A percentile compares a stretch with the other conserved stretches of the same genome.
These are phyloP conservation scores for Manduca sexta DNA, from an alignment of 1,140 invertebrate genomes.

Conservation along the genomic window DNA sequence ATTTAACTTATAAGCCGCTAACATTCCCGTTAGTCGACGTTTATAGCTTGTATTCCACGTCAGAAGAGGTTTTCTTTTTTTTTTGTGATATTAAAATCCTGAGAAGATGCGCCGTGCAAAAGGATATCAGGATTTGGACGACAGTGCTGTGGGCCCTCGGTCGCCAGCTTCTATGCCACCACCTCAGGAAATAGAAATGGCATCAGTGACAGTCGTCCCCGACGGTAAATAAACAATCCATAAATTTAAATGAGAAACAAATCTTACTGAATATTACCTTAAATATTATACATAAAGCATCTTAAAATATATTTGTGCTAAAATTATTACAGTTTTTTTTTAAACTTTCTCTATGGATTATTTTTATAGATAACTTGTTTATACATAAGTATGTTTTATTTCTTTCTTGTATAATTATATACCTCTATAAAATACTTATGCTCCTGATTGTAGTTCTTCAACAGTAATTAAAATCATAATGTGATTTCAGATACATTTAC, in stretches of 20 bases:
- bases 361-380: too few relatives aligned
- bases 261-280: too few relatives aligned
- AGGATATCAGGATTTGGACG: conserved; percentile 70
- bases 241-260: background rate
- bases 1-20: conserved; percentile 7
- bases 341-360: too few relatives aligned
- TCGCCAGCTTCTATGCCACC: conserved; percentile 50
- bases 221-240: conserved; percentile 76
- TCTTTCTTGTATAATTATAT: too few relatives aligned
- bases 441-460: too few relatives aligned
- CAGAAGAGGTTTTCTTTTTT: conserved; percentile 22
- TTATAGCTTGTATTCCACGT: conserved; percentile 35
- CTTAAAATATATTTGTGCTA: too few relatives aligned
- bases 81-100: conserved; percentile 2
- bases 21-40: conserved; percentile 40
- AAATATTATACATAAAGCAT: too few relatives aligned
- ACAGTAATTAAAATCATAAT: too few relatives aligned
- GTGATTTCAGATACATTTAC: conserved; percentile 90
- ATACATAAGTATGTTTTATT: too few relatives aligned
- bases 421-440: too few relatives aligned
- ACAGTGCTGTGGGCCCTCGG: conserved; percentile 42
- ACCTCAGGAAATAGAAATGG: conserved; percentile 82
- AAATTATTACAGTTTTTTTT: too few relatives aligned
- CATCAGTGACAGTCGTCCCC: conserved; percentile 85
- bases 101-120: conserved; percentile 56